Evolutionary conservation across 1,140 invertebrate species (phyloP).

Genomic region (Spodoptera frugiperda): DNA sequence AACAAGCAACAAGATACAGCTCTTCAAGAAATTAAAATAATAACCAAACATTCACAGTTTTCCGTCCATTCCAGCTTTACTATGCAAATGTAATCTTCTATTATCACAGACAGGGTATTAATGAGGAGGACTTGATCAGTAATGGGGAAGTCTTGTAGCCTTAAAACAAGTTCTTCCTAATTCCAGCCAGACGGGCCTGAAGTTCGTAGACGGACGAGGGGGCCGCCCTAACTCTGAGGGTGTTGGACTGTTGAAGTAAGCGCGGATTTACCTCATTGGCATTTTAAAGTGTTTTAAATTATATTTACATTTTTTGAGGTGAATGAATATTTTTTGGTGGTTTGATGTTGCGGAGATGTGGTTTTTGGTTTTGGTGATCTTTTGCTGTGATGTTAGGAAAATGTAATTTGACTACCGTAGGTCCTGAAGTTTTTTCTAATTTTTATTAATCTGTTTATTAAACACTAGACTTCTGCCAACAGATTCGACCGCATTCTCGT

Average conservation of each 20-base stretch:
- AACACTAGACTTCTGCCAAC: no score
- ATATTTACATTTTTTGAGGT: slow-evolving; percentile 15
- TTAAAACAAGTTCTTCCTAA: slow-evolving; percentile 8
- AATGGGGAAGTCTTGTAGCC: slow-evolving; percentile 22
- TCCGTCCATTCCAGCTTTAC: slow-evolving; percentile 10
- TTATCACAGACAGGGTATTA: slow-evolving; percentile 18
- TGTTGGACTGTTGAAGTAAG: no score
- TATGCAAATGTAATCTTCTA: slow-evolving; percentile 16
- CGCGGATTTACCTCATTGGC: slow-evolving; percentile 22
- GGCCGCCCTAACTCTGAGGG: neutral
- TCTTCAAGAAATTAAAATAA: slow-evolving; percentile 5
- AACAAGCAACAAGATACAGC: neutral
- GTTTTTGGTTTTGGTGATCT: neutral
- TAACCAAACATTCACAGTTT: neutral
- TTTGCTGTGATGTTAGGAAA: no score
- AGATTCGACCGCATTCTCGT: no score
- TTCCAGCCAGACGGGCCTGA: neutral
- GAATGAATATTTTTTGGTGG: slow-evolving; percentile 7
- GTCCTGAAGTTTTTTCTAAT: no score
- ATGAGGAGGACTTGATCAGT: neutral
- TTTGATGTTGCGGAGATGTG: neutral
- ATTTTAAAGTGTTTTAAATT: slow-evolving; percentile 29
- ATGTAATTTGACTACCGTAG: no score
- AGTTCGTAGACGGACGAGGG: slow-evolving; percentile 27
- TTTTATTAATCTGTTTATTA: no score